A percentile compares a stretch with the other conserved stretches of the same genome.
Conservation (phyloP, 2,797 vertebrate species). For the Tadarida brasiliensis region DNA sequence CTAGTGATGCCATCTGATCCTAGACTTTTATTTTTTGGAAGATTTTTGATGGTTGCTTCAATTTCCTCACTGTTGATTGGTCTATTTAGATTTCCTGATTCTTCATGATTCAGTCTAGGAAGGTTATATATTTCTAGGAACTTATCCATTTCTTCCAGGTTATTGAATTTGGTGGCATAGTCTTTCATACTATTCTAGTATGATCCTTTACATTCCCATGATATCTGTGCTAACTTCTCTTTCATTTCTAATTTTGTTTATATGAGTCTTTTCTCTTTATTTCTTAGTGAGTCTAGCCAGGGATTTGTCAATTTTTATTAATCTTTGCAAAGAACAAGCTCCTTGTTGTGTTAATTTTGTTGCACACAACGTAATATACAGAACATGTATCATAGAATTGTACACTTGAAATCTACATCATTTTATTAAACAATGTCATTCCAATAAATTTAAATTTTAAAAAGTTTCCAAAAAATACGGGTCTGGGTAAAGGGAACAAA, state of each 20-base stretch:
- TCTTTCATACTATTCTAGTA: not conserved
- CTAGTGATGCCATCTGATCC: not conserved
- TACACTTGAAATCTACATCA: not conserved
- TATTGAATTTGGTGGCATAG: not conserved
- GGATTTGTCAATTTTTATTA: not conserved
- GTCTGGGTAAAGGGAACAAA: not conserved
- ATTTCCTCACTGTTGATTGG: not conserved
- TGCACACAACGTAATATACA: not conserved
- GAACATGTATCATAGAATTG: not conserved
- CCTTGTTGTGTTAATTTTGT: not conserved
- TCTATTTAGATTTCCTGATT: not conserved
- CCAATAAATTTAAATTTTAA: not conserved
- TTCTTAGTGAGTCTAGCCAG: not conserved
- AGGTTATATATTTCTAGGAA: not conserved
- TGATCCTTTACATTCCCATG: not conserved
- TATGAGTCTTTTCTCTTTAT: not conserved
- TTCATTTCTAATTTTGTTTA: not conserved
- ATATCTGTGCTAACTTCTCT: not conserved
- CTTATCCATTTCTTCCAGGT: not conserved
- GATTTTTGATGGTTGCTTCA: not conserved
- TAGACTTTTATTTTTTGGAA: not conserved
- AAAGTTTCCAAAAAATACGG: not conserved
- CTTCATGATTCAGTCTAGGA: not conserved
- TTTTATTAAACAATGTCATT: not conserved
- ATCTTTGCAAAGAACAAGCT: not conserved